Base-by-base conservation (phyloP, 1,140 invertebrate species). In the Potamilus streckersoni region DNA sequence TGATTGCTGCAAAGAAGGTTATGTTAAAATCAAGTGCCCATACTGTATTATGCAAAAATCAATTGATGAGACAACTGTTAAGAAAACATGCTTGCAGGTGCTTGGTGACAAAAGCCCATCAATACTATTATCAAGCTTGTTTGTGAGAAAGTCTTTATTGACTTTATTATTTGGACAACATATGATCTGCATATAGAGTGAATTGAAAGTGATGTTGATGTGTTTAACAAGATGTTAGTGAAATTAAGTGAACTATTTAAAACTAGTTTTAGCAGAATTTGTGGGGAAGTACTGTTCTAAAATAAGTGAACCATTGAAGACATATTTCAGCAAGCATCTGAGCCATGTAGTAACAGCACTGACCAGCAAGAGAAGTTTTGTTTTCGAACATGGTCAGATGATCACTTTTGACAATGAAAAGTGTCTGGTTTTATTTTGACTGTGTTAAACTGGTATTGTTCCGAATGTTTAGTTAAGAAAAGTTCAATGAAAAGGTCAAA, bases 371-470 rank as follows among this genome's bases (percentile, higher is more conserved):
- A 38, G n/a, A 5, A 20, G 13, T 74, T 27, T 23, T 68, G 72
- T 23, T 38, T 38, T 59, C 68, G 72, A 67, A 49, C 61, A 74
- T 67, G 72, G 65, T 12, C 13, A 66, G 11, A 74, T 68, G 72
- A 74, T 74, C 0, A 58, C 16, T 14, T 74, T 65, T 60, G 72
- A 68, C 57, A 68, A 62, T 60, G 16, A 57, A 23, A 56, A 66
- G 17, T 59, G 63, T 67, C n/a, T 74, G 72, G 72, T 74, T 74
- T 31, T 64, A 74, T n/a, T 74, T 67, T 49, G 31, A 49, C 27
- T 74, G 72, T 74, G 65, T 74, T 27, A 68, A 68, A 15, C 31
- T 74, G 72, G 72, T 19, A 64, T 27, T 74, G 72, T 67, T 65
- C 65, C 1, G 72, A 74, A 16, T 74, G 72, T 38, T 31, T 20